Evolutionary conservation across 23 tunicate genomes (phyloP), one percentile per base, ranked within the genome.

Genomic region (Trididemnum miniatum): DNA sequence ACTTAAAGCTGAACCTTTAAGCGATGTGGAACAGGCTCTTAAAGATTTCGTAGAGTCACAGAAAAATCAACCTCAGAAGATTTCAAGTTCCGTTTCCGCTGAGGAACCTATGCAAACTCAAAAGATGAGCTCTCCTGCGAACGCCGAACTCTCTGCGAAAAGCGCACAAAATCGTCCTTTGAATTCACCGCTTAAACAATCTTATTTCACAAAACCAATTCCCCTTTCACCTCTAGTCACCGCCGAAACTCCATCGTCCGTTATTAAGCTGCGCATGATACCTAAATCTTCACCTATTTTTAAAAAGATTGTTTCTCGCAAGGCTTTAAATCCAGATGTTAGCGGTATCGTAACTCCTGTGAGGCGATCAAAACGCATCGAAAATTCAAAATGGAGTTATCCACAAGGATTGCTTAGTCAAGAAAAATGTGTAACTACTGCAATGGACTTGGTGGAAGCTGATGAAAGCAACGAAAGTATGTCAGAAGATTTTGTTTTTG

Each of bases 271-370:
- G 0, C 44, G 84, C 30, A 86, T 86, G 90, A 71, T 86, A 1
- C 78, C 90, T 1, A 51, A 50, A 52, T 86, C 90, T 4, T 86
- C 90, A 1, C 90, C 90, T 3, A 75, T 79, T 9, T 86, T 86
- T 32, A 86, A 86, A 31, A 52, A 54, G 30, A 34, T 77, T 3
- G 51, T 71, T 7, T 32, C 80, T 22, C 80, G 78, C 0, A 76
- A 82, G 71, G 90, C 90, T 0, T 51, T 86, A 34, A 79, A 84
- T n/a, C 23, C 20, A 5, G 65, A 66, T 66, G 71, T 82, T 18
- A 86, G 62, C 37, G 90, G 77, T 32, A 79, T 86, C 1, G 77
- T 86, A 9, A 86, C 90, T 1, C 90, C 90, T 3, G 90, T 86
- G 1, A 62, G 90, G 9, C 44, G 90, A 44, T 86, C 90, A 44